These are phyloP conservation scores for Meteorus sp. DNA, from an alignment of 1,140 invertebrate species.

Conservation along the genomic window DNA sequence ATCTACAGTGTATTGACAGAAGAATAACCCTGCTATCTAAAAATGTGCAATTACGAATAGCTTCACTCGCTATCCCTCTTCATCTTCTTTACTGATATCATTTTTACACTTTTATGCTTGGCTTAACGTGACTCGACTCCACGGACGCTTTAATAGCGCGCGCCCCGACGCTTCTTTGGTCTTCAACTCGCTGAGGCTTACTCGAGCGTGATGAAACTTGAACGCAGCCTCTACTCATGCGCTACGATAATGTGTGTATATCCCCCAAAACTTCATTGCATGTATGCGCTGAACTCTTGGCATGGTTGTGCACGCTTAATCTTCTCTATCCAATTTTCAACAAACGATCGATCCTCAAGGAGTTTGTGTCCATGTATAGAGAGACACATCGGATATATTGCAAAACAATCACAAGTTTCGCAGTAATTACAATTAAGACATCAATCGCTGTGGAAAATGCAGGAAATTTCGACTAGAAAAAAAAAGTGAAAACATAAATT, in stretches of 20 bases:
- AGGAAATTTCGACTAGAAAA: too few species aligned
- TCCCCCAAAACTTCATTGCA: neutral
- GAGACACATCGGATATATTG: too few species aligned
- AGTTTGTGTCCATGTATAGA: too few species aligned
- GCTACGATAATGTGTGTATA: neutral
- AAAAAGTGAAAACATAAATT: too few species aligned
- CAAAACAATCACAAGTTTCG: too few species aligned
- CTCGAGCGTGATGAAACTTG: constrained; percentile 16
- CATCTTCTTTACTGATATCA: too few species aligned
- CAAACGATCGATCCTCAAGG: constrained; percentile 8
- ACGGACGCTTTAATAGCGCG: constrained; percentile 10
- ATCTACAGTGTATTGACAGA: too few species aligned
- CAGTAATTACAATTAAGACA: too few species aligned
- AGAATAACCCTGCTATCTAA: too few species aligned
- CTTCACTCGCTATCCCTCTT: too few species aligned
- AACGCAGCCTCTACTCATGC: constrained; percentile 1
- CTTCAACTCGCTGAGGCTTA: neutral
- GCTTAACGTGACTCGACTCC: neutral
- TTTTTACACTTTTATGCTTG: neutral
- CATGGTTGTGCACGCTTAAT: neutral
- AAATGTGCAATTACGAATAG: too few species aligned
- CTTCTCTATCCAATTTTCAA: constrained; percentile 13
- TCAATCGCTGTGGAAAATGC: too few species aligned
- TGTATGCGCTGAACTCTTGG: neutral
- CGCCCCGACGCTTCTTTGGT: constrained; percentile 15